Evolutionary conservation across 1,140 invertebrate genomes (phyloP), one percentile per base, ranked within the genome.

Genomic region (Drusus annulatus): DNA sequence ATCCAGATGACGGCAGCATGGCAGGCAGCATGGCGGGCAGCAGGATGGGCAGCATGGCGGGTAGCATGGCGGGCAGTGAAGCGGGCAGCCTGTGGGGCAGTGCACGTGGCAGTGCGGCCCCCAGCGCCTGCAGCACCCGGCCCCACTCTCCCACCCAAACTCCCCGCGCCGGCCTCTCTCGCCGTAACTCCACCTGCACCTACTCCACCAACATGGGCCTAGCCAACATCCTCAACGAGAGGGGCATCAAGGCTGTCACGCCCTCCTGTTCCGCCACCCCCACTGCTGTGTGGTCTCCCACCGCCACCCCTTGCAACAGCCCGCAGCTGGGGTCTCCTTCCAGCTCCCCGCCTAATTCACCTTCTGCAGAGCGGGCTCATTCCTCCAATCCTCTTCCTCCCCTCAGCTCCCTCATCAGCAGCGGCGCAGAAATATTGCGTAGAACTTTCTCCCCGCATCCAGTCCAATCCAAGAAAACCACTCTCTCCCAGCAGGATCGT

Each of bases 241-340:
- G 95, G 80, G 95, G 95, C 50, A 95, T 95, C 65, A 93, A 93
- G 86, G 94, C 93, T 58, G 92, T 92, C 0, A 94, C 93, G 19
- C 93, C 92, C 63, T 94, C 92, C 21, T 91, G 92, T 17, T 86
- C 93, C 0, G 91, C 92, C 50, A 94, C 94, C 0, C 95, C 95
- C 0, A 92, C 91, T 80, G 93, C 91, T 56, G 90, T 87, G 8
- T 95, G 93, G 81, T 93, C 94, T 1, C 95, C 95, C 4, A 96
- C 95, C 0, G 93, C 95, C 0, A 96, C 95, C 16, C 96, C 96
- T 3, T 95, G 94, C 83, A 96, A 96, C 81, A 96, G 94, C 85
- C 94, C 94, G 0, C 93, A 93, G 84, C 90, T 91, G 31, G 90
- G 90, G 81, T 91, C 91, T 16, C 87, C 88, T 3, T 52, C 50